Evolutionary conservation across 1,140 invertebrate genomes (phyloP).

Genomic region (Amphibalanus amphitrite): DNA sequence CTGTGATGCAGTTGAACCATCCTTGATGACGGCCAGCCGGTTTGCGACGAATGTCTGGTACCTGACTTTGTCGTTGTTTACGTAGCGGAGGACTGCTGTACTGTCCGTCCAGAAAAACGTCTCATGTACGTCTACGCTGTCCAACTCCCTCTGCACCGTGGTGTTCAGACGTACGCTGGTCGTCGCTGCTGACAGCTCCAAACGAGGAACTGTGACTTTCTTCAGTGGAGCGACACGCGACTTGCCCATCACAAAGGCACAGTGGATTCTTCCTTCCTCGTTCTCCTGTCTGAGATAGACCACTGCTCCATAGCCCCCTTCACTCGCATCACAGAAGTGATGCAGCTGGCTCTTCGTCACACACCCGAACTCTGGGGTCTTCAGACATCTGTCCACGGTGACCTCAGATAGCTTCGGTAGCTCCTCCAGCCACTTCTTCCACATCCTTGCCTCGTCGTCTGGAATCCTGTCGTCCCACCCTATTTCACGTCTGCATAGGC

Average conservation of each 20-base stretch:
- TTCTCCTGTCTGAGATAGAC: not conserved
- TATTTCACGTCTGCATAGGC: not conserved
- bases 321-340: not conserved
- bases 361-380: not conserved
- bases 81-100: too few relatives aligned
- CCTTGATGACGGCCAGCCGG: too few relatives aligned
- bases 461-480: not conserved
- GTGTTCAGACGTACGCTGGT: too few relatives aligned
- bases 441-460: not conserved
- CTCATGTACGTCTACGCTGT: too few relatives aligned
- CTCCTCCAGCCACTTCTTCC: not conserved
- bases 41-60: too few relatives aligned
- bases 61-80: too few relatives aligned
- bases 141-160: too few relatives aligned
- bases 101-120: too few relatives aligned
- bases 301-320: not conserved
- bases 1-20: too few relatives aligned
- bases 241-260: not conserved
- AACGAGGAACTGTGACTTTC: too few relatives aligned
- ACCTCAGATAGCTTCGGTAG: not conserved
- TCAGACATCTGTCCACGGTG: not conserved
- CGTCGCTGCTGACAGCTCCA: too few relatives aligned
- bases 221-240: not conserved
- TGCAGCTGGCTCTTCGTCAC: not conserved
- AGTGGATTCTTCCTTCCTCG: not conserved